These are phyloP conservation scores for Hypotaenidia okinawae DNA, from an alignment of 2,797 vertebrate genomes.

Conservation along the genomic window DNA sequence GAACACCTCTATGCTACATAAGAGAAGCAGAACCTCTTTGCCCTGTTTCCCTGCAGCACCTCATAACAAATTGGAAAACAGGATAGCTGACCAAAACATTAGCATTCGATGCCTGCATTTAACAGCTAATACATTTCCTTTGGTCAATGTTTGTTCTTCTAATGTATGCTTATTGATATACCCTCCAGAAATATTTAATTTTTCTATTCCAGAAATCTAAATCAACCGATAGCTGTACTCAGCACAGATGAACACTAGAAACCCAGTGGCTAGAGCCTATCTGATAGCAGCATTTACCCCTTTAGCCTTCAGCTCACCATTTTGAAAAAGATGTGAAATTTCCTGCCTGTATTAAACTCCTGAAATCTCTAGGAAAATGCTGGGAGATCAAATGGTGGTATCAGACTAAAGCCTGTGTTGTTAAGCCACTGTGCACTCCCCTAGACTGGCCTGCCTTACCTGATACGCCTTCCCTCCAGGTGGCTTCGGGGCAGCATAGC, in stretches of 20 bases:
- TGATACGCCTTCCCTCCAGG: neutral
- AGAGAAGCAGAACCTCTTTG: neutral
- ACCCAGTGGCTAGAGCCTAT: neutral
- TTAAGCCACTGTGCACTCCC: accelerated
- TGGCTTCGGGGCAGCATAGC: accelerated
- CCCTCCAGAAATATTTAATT: neutral
- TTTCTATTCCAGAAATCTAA: neutral
- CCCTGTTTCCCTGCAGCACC: neutral
- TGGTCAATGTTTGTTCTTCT: neutral
- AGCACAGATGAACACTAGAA: neutral
- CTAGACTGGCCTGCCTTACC: neutral
- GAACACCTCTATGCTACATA: accelerated
- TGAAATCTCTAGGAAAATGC: neutral
- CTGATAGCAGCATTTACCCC: neutral
- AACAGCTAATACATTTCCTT: neutral
- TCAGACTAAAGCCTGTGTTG: neutral
- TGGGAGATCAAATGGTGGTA: neutral
- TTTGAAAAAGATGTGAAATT: neutral
- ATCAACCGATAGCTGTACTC: neutral
- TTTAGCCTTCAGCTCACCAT: neutral
- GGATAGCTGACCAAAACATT: neutral
- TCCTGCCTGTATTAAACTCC: neutral
- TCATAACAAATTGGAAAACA: neutral
- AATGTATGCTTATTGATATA: neutral
- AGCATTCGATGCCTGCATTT: neutral